Conservation (phyloP, 2,888 invertebrate genomes). For the Dasypolia templi region DNA sequence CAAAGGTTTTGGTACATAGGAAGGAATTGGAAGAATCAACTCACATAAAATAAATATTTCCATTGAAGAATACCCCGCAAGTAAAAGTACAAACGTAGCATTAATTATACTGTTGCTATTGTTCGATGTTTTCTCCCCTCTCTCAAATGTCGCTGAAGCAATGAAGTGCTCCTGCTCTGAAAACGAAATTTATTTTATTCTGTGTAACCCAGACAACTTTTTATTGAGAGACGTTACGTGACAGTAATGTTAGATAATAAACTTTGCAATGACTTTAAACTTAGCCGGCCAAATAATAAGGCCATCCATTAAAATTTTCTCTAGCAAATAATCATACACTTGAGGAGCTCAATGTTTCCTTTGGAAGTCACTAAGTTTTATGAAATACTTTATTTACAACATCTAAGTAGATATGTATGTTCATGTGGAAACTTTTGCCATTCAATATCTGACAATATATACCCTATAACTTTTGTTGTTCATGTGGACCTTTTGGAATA, state of each 20-base stretch:
- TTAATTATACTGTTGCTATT: slow-evolving; percentile 11
- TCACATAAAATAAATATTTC: background rate
- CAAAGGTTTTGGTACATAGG: background rate
- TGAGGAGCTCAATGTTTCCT: slow-evolving; percentile 8
- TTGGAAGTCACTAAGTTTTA: slow-evolving; percentile 26
- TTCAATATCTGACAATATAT: slow-evolving; percentile 35
- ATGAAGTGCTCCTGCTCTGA: slow-evolving; percentile 2
- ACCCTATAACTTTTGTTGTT: slow-evolving; percentile 28
- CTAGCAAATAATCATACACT: slow-evolving; percentile 1
- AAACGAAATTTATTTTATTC: slow-evolving; percentile 2
- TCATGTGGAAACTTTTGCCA: slow-evolving; percentile 28
- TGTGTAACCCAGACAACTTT: slow-evolving; percentile 1
- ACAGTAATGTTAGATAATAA: slow-evolving; percentile 4
- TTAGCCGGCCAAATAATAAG: background rate
- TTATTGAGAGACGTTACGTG: slow-evolving; percentile 12
- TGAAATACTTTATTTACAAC: slow-evolving; percentile 28
- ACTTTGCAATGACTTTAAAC: slow-evolving; percentile 25
- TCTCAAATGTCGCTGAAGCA: background rate
- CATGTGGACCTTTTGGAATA: slow-evolving; percentile 48
- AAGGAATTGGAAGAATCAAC: background rate
- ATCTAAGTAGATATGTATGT: slow-evolving; percentile 12
- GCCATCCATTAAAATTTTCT: slow-evolving; percentile 3
- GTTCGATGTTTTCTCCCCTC: background rate
- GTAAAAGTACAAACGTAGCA: slow-evolving; percentile 5
- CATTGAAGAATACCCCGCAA: background rate